These are phyloP conservation scores for Mirza zaza DNA, from an alignment of 2,113 vertebrate species.

Conservation along the genomic window DNA sequence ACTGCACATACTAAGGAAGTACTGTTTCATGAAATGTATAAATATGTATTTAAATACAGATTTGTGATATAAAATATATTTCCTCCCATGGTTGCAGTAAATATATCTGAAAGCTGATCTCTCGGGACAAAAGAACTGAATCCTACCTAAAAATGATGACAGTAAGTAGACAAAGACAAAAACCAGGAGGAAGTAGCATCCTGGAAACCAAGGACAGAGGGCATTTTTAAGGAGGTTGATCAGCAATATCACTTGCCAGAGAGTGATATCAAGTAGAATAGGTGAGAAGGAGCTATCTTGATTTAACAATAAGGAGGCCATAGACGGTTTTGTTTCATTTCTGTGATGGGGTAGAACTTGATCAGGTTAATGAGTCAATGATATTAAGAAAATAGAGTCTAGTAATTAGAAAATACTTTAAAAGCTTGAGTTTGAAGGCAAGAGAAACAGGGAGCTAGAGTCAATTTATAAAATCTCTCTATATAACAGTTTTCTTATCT, in stretches of 20 bases:
- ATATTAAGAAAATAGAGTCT: not conserved
- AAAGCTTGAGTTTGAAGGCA: not conserved
- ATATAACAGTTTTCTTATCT: not conserved
- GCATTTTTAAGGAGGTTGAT: not conserved
- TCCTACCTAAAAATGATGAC: not conserved
- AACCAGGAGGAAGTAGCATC: not conserved
- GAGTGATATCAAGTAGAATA: not conserved
- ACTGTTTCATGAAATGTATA: not conserved
- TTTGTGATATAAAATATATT: constrained; percentile 21
- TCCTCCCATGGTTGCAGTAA: not conserved
- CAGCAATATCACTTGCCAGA: not conserved
- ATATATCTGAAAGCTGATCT: not conserved
- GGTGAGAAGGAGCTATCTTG: not conserved
- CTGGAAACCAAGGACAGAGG: not conserved
- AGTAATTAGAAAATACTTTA: not conserved
- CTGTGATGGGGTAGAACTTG: not conserved
- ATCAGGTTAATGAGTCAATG: not conserved
- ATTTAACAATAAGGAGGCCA: not conserved
- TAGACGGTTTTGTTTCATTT: not conserved
- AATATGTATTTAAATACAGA: not conserved
- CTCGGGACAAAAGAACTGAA: not conserved
- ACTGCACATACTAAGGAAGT: not conserved
- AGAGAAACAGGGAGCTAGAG: not conserved
- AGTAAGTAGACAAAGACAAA: not conserved
- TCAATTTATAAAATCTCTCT: not conserved